phyloP scores from a whole-genome alignment of 2,113 vertebrate species.

The Monopterus albus region DNA sequence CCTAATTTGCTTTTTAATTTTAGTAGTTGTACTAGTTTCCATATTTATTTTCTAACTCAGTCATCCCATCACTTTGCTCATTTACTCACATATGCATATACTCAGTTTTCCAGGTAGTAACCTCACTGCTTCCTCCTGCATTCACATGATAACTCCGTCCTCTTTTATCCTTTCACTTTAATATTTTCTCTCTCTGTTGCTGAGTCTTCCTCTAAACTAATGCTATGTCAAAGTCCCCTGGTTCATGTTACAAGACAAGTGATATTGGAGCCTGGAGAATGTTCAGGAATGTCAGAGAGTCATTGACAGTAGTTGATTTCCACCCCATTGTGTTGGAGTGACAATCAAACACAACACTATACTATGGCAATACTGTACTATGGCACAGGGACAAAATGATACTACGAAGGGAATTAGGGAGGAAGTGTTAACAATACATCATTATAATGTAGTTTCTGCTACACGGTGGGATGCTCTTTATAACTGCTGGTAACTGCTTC shows the following conservation, averaged over 20 bases:
- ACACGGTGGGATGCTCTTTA: neutral
- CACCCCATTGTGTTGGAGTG: conserved; percentile 12
- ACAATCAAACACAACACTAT: conserved; percentile 34
- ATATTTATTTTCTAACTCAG: too few species aligned
- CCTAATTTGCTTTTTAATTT: too few species aligned
- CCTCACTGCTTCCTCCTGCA: neutral
- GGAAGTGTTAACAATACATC: conserved; percentile 5
- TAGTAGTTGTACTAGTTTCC: too few species aligned
- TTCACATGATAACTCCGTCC: neutral
- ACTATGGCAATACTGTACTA: conserved; percentile 10
- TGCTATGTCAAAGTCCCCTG: neutral
- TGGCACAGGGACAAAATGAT: conserved; percentile 7
- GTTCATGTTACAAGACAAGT: conserved; percentile 16
- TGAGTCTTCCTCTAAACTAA: neutral
- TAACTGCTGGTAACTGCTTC: neutral
- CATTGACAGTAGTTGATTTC: neutral
- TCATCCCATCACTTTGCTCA: neutral
- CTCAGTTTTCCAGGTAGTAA: neutral
- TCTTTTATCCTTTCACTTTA: neutral
- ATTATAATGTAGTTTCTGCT: conserved; percentile 3
- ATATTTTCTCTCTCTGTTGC: neutral
- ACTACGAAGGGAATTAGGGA: neutral
- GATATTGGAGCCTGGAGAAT: conserved; percentile 28
- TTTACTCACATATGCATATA: neutral
- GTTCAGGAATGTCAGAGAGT: neutral